These are phyloP conservation scores for Cephalopachus bancanus DNA, from an alignment of 2,797 vertebrate species.

Conservation along the genomic window DNA sequence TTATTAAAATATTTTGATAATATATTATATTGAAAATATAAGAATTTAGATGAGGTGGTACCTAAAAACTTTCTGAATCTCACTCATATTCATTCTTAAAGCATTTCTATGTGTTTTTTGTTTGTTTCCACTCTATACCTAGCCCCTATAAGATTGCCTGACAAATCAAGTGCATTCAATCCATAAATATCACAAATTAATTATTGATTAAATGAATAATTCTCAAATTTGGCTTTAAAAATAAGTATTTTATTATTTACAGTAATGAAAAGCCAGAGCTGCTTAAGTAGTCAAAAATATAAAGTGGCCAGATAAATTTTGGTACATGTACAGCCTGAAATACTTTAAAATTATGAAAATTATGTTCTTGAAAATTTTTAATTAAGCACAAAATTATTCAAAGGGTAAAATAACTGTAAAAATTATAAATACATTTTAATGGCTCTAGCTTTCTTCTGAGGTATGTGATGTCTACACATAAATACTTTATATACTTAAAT, in stretches of 20 bases:
- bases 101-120: neutral
- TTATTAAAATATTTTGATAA: slow-evolving; percentile 25
- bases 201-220: neutral
- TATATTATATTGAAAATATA: neutral
- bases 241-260: slow-evolving; percentile 3
- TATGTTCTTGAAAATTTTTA: slow-evolving; percentile 3
- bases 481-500: slow-evolving; percentile 11
- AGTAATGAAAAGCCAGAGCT: neutral
- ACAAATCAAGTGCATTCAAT: slow-evolving; percentile 16
- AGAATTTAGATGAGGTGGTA: neutral
- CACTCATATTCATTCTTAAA: neutral
- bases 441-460: neutral
- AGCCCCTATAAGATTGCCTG: neutral
- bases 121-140: neutral
- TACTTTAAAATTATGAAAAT: slow-evolving; percentile 16
- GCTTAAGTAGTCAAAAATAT: neutral
- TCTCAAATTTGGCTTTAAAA: neutral
- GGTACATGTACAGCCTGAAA: neutral
- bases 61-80: neutral
- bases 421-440: neutral
- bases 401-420: neutral
- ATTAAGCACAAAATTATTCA: neutral
- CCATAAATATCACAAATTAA: neutral
- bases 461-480: neutral
- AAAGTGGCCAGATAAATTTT: neutral